Base-by-base conservation (phyloP, 2,888 invertebrate genomes). In the Amphipoea oculea region DNA sequence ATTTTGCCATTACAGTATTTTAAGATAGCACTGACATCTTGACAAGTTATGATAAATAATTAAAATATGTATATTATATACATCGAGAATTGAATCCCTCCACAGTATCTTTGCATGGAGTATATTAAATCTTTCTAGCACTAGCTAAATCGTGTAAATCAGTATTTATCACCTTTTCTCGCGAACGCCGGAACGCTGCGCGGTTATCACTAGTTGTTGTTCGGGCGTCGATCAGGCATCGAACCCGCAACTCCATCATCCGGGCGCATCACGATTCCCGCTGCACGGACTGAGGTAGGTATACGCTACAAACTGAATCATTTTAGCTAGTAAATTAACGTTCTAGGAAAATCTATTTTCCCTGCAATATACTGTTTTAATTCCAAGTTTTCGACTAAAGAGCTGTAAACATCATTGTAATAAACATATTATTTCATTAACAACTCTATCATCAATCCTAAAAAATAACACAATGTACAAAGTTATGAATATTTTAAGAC, bases 161-260 rank as follows among this genome's bases (percentile, higher is more conserved):
- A 40, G 80, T 89, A 88, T 87, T 88, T 89, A 88, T 89, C 80
- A 76, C 73, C 69, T 76, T 79, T 82, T 76, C 88, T 85, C 76
- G 73, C 48, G 66, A 80, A 84, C 65, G 36, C 76, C 60, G 83
- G 73, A 83, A 69, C 78, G 67, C 66, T 36, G 79, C 57, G 62
- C 67, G 54, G 76, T 68, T 80, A 76, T 87, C 88, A 74, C 80
- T 65, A 76, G 67, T 60, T 54, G 87, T 75, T 63, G 87, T 83
- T 72, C 88, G 71, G 79, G 81, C 82, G 72, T 80, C 79, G 89
- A 51, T 57, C 84, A 78, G 82, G 84, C 88, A 82, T 83, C 82
- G 84, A 88, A 82, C 79, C 73, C 77, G 74, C 81, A 84, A 82
- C 84, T 79, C 82, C 81, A 83, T 89, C 86, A 83, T 82, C 86